A percentile compares a stretch with the other conserved stretches of the same genome.
Conservation (phyloP, 2,797 vertebrate genomes). For the Coendou prehensilis region DNA sequence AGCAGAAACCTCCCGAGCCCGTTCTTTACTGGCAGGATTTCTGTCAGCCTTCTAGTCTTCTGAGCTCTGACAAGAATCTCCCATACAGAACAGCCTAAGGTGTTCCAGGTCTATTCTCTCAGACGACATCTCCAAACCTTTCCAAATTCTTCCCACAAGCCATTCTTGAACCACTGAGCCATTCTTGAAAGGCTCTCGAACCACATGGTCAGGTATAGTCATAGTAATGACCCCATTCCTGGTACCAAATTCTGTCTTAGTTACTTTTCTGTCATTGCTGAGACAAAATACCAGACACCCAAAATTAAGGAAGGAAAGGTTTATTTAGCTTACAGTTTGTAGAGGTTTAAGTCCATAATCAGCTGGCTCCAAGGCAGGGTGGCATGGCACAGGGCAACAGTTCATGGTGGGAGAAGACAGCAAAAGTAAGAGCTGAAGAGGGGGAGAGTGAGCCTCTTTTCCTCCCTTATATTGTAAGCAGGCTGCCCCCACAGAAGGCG, state of each 20-base stretch:
- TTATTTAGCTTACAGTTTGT: not conserved
- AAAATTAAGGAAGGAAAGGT: not conserved
- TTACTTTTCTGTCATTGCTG: not conserved
- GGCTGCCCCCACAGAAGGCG: not conserved
- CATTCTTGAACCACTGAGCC: no score
- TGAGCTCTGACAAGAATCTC: no score
- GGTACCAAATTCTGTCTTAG: not conserved
- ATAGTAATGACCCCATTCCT: no score
- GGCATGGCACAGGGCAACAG: not conserved
- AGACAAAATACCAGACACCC: not conserved
- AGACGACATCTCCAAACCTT: no score
- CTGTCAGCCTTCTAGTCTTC: no score
- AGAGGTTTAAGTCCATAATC: not conserved
- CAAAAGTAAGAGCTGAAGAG: not conserved
- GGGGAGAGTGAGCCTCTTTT: not conserved
- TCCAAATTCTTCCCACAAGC: no score
- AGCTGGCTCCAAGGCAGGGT: not conserved
- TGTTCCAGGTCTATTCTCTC: no score
- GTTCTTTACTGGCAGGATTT: no score
- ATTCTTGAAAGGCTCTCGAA: no score
- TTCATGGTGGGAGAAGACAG: not conserved
- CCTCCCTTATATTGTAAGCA: not conserved
- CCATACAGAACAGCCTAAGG: no score
- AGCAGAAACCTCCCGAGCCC: no score
- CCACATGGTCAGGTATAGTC: no score